phyloP scores from a whole-genome alignment of 1,140 invertebrate species.

The Frieseomelitta varia region DNA sequence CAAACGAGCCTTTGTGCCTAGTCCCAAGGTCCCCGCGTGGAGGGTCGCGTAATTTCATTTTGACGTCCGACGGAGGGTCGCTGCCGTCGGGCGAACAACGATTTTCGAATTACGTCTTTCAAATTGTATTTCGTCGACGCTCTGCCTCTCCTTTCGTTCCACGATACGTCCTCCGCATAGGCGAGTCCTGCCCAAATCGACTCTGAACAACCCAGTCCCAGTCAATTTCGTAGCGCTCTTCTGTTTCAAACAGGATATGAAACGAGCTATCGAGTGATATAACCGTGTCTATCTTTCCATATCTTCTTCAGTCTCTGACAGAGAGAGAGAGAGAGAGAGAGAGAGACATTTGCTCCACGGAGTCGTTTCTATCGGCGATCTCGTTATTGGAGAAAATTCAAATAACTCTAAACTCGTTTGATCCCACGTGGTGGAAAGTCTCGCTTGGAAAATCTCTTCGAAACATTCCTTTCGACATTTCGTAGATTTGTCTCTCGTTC shows the following conservation, averaged over 20 bases:
- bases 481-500: too few species aligned
- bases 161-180: constrained; percentile 32
- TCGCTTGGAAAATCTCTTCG: too few species aligned
- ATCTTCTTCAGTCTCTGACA: not conserved
- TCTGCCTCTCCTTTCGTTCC: constrained; percentile 38
- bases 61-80: constrained; percentile 82
- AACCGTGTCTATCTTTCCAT: not conserved
- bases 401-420: too few species aligned
- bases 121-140: constrained; percentile 76
- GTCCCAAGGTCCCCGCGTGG: constrained; percentile 65
- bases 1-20: constrained; percentile 80
- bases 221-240: constrained; percentile 41
- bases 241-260: not conserved
- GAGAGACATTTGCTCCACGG: too few species aligned
- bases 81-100: constrained; percentile 77
- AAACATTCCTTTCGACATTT: too few species aligned
- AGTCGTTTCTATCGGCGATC: not conserved
- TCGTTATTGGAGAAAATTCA: not conserved
- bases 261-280: not conserved
- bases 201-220: constrained; percentile 12
- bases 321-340: too few species aligned
- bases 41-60: constrained; percentile 83
- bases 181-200: constrained; percentile 15
- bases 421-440: too few species aligned
- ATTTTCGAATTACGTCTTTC: constrained; percentile 82